A percentile compares a stretch with the other conserved stretches of the same genome.
Conservation (phyloP, 2,113 vertebrate genomes). For the Coptodon bakossiorum region DNA sequence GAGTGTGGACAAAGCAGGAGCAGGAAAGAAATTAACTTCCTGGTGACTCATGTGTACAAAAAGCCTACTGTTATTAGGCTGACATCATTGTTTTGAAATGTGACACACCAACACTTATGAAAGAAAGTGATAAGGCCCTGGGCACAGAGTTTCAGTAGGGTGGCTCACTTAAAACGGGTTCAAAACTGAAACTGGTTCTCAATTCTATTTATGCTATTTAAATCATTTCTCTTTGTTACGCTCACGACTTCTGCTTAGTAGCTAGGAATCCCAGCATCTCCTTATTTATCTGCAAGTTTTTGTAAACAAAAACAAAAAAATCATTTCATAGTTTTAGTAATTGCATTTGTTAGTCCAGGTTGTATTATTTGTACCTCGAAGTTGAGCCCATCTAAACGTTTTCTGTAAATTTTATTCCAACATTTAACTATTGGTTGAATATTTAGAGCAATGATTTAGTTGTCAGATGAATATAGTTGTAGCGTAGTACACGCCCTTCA, state of each 20-base stretch:
- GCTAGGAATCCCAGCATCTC: neutral
- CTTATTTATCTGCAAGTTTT: neutral
- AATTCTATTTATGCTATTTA: neutral
- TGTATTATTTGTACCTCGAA: neutral
- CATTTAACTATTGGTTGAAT: neutral
- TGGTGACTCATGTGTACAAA: neutral
- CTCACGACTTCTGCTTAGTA: neutral
- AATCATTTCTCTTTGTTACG: neutral
- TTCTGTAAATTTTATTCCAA: neutral
- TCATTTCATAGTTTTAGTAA: neutral
- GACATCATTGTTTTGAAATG: neutral
- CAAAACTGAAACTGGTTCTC: neutral
- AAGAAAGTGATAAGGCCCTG: neutral
- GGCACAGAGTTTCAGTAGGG: rapidly evolving
- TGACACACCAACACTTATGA: neutral
- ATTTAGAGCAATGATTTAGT: neutral
- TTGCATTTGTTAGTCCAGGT: neutral
- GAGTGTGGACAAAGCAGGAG: neutral
- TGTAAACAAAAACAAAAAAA: neutral
- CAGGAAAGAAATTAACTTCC: neutral
- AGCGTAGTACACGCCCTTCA: neutral
- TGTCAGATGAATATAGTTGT: neutral
- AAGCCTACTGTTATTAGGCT: rapidly evolving
- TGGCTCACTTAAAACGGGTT: neutral
- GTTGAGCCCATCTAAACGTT: neutral